Base-by-base conservation (phyloP, 2,888 invertebrate genomes). In the Lymantria dispar region DNA sequence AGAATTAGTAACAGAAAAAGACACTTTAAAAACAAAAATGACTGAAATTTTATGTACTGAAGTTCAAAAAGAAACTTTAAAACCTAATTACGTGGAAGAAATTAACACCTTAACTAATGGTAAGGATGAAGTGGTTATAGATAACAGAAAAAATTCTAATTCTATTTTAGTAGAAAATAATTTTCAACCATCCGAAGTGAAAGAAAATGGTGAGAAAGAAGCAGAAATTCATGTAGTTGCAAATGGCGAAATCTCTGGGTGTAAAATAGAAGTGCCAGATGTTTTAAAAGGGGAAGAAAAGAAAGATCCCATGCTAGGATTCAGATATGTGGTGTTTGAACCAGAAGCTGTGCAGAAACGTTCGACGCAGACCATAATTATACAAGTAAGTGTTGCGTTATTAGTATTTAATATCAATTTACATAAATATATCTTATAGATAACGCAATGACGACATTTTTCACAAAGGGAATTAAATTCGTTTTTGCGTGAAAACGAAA, bases 311-410 rank as follows among this genome's bases (percentile, higher is more conserved):
- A 33, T 72, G 30, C 43, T 54, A 5, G 65, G 68, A 0, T 65
- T 64, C 7, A 59, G 60, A 29, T 57, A 61, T 0, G 75, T 73
- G 0, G 62, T 68, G 0, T 72, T 74, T 56, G 65, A 73, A 31
- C 73, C 72, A 0, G 68, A 70, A 8, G 57, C 58, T 7, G 55
- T 53, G 11, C 67, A 50, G 8, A 58, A 48, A 14, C 51, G 52
- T 3, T 0, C 43, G 50, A 42, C 46, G 45, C 8, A 3, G 29
- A n/a, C n/a, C n/a, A 38, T 39, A 10, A 7, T 45, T 11, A 10
- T 50, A 0, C 51, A 56, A 48, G 64, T 64, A 38, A 55, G 54
- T 56, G 10, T 40, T 22, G 22, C 5, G 22, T 22, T 3, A 22
- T 22, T 22, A 22, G 41, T 12, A 22, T 22, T 22, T 22, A 22